Evolutionary conservation across 2,113 vertebrate species (phyloP).

Genomic region (Trogon melanurus): DNA sequence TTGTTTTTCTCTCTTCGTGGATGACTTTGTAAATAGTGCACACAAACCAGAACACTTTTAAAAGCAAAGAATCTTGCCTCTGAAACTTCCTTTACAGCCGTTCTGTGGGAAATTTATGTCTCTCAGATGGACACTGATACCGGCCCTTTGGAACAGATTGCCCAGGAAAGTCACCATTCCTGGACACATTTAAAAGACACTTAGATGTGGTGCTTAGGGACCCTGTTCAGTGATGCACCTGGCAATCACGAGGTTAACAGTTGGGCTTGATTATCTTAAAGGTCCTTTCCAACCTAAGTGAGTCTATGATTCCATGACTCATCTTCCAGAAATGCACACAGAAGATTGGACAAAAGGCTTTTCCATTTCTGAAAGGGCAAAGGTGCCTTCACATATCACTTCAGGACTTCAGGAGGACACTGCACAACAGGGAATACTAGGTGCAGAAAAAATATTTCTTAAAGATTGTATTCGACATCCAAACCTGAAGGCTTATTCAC

Average conservation of each 20-base stretch:
- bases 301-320: no score
- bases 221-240: no score
- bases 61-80: not conserved
- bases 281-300: no score
- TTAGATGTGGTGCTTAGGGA: no score
- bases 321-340: not conserved
- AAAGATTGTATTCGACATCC: not conserved
- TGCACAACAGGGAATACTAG: not conserved
- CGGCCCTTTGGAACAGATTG: not conserved
- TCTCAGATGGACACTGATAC: not conserved
- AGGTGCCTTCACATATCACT: accelerated
- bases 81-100: not conserved
- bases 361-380: not conserved
- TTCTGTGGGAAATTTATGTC: not conserved
- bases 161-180: no score
- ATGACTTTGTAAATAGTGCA: not conserved
- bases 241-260: no score
- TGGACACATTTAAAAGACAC: no score
- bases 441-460: not conserved
- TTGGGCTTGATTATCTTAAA: no score
- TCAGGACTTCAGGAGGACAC: not conserved
- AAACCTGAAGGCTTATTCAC: not conserved
- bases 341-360: not conserved
- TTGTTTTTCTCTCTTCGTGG: not conserved
- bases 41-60: not conserved